A percentile compares a stretch with the other conserved stretches of the same genome.
Evolutionary conservation across 1,140 invertebrate species (phyloP).

Genomic region (Tetranychus urticae): DNA sequence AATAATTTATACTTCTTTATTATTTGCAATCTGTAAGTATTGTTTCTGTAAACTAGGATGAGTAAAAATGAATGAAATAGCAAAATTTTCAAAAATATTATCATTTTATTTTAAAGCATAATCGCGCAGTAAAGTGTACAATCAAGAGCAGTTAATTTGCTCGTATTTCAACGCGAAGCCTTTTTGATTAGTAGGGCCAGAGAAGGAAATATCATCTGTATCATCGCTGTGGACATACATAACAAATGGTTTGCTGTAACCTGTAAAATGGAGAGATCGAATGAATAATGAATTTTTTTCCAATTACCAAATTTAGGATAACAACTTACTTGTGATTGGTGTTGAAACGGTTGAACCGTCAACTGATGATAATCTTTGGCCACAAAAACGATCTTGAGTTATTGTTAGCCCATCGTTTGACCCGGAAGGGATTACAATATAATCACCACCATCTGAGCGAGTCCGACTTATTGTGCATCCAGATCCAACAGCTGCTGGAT

Average conservation of each 20-base stretch:
- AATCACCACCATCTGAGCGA: constrained; percentile 2
- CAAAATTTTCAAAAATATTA: too few relatives aligned
- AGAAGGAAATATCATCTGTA: not conserved
- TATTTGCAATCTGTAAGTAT: too few relatives aligned
- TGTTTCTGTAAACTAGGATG: too few relatives aligned
- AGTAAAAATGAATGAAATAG: too few relatives aligned
- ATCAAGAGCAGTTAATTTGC: constrained; percentile 4
- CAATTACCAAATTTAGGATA: not conserved
- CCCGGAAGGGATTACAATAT: constrained; percentile 3
- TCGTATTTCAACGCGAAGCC: constrained; percentile 6
- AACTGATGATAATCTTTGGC: constrained; percentile 6
- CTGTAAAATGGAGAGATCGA: not conserved
- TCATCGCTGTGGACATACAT: constrained; percentile 6
- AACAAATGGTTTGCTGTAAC: constrained; percentile 5
- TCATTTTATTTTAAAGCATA: too few relatives aligned
- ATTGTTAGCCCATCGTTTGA: not conserved
- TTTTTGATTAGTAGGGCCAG: constrained; percentile 3
- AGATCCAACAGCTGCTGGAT: not conserved
- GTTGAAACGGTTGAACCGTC: not conserved
- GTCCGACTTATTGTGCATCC: not conserved
- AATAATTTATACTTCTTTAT: too few relatives aligned
- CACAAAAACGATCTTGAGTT: constrained; percentile 7
- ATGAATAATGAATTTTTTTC: not conserved
- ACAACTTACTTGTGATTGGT: constrained; percentile 7
- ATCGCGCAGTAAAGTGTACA: too few relatives aligned